phyloP scores from a whole-genome alignment of 1,140 invertebrate genomes.

The Phymorhynchus buccinoides region DNA sequence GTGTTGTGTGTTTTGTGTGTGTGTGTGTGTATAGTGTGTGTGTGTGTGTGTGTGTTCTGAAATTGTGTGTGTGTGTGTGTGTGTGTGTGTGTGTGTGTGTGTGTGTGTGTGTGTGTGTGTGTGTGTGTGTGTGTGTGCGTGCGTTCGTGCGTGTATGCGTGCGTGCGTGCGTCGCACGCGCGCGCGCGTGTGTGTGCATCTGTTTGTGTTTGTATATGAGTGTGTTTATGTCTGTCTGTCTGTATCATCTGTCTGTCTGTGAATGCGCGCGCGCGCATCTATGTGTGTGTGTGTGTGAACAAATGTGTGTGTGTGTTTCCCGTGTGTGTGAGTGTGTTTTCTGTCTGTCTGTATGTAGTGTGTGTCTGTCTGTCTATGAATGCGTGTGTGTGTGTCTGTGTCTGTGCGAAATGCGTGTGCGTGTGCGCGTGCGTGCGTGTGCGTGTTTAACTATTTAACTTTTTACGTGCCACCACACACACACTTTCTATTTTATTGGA shows the following conservation, averaged over 20 bases:
- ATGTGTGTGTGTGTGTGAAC: background rate
- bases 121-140: slow-evolving; percentile 1
- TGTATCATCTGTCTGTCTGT: slow-evolving; percentile 12
- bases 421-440: slow-evolving; percentile 17
- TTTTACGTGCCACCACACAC: no score
- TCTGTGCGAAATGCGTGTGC: slow-evolving; percentile 17
- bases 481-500: no score
- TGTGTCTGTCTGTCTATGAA: slow-evolving; percentile 24
- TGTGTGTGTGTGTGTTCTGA: background rate
- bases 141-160: no score
- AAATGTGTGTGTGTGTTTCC: slow-evolving; percentile 20
- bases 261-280: background rate
- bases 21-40: no score
- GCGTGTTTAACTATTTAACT: background rate
- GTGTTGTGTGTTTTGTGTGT: no score
- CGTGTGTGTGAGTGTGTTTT: no score
- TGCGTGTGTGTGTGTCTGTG: slow-evolving; percentile 29
- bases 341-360: no score
- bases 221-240: slow-evolving; percentile 28
- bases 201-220: no score
- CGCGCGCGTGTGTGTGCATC: background rate
- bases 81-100: background rate
- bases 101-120: slow-evolving; percentile 2
- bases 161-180: background rate
- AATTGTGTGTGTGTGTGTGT: background rate